phyloP scores from a whole-genome alignment of 2,113 vertebrate species.

The Isichthys henryi region DNA sequence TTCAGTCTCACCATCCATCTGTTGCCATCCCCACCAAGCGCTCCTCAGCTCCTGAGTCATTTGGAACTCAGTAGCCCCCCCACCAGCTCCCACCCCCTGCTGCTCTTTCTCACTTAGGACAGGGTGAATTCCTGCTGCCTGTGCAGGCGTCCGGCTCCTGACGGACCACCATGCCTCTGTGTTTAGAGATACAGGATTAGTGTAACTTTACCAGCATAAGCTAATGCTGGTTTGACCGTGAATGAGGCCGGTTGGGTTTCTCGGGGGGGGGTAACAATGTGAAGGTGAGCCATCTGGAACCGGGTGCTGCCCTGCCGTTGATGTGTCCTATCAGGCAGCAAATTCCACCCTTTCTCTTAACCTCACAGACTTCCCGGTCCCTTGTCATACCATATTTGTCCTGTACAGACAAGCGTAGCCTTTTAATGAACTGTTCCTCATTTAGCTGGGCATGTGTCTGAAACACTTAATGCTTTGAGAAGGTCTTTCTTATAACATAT shows the following conservation, averaged over 20 bases:
- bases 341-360: conserved; percentile 15
- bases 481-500: neutral
- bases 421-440: neutral
- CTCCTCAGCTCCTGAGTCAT: neutral
- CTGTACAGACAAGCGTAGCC: neutral
- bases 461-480: neutral
- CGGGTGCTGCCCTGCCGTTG: conserved; percentile 12
- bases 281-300: conserved; percentile 15
- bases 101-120: conserved; percentile 1
- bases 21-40: neutral
- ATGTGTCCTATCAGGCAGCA: conserved; percentile 11
- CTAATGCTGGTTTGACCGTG: conserved; percentile 26
- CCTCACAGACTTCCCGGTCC: neutral
- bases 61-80: neutral
- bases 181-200: conserved; percentile 26
- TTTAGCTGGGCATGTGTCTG: neutral
- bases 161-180: conserved; percentile 25
- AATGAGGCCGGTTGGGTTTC: conserved; percentile 41
- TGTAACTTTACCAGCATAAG: conserved; percentile 24
- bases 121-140: conserved; percentile 25
- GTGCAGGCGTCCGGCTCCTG: conserved; percentile 25
- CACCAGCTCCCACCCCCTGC: neutral
- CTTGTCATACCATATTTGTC: neutral
- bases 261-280: conserved; percentile 31
- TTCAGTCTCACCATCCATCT: neutral